Percentiles rank a stretch among this genome's conserved stretches.
Conservation (phyloP, 1,140 invertebrate genomes). For the Brachionus sp. region DNA sequence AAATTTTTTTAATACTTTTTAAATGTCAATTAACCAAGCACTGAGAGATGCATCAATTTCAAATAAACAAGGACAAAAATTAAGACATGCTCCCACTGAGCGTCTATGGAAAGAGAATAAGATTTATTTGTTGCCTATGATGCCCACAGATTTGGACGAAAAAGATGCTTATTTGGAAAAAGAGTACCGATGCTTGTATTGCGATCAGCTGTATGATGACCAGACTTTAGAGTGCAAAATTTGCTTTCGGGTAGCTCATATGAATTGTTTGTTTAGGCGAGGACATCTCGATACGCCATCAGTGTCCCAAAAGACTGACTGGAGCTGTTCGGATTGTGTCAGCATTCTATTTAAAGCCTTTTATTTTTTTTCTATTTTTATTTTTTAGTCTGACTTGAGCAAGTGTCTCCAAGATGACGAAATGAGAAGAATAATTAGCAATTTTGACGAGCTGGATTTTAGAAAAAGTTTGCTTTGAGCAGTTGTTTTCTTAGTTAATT, state of each 20-base stretch:
- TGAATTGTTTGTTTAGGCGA: background rate
- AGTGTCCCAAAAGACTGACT: constrained; percentile 11
- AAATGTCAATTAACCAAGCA: background rate
- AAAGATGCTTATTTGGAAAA: constrained; percentile 40
- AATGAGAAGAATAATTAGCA: constrained; percentile 23
- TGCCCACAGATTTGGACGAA: background rate
- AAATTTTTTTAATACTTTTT: background rate
- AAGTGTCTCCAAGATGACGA: constrained; percentile 32
- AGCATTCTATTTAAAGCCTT: background rate
- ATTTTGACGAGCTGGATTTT: constrained; percentile 40
- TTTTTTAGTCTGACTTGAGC: constrained; percentile 33
- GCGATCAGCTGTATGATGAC: constrained; percentile 34
- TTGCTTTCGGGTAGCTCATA: constrained; percentile 7
- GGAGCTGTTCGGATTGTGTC: constrained; percentile 42
- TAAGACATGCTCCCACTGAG: background rate
- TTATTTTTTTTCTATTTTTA: constrained; percentile 3
- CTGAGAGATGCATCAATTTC: background rate
- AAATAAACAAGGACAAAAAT: background rate
- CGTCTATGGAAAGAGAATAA: background rate
- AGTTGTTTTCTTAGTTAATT: background rate
- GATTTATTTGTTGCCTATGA: background rate
- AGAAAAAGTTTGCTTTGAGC: constrained; percentile 1
- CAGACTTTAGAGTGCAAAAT: constrained; percentile 30
- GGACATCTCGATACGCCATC: background rate
- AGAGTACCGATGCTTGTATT: constrained; percentile 35